Conservation (phyloP, 2,113 vertebrate species). For the Pandion haliaetus region DNA sequence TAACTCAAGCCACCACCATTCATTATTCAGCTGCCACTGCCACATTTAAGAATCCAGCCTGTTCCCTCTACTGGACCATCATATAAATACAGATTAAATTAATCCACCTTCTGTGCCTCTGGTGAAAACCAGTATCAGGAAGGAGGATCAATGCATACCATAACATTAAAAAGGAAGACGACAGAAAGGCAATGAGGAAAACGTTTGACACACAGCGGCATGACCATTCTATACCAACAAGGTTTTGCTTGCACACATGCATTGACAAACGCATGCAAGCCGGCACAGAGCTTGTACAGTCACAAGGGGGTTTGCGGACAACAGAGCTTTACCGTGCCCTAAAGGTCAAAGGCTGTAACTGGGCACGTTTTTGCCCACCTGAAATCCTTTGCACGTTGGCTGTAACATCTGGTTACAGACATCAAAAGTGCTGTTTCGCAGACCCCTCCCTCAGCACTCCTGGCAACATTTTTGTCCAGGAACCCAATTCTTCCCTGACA, state of each 20-base stretch:
- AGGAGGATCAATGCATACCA: background rate
- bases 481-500: background rate
- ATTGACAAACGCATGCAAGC: background rate
- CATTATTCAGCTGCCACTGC: background rate
- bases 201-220: background rate
- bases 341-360: background rate
- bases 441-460: background rate
- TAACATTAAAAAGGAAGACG: background rate
- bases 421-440: background rate
- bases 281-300: background rate
- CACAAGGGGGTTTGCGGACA: background rate
- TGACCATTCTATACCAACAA: background rate
- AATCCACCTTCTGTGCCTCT: background rate
- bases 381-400: background rate
- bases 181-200: background rate
- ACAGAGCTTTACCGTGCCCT: background rate
- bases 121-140: background rate
- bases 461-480: background rate
- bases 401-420: background rate
- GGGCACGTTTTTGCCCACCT: background rate
- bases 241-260: background rate
- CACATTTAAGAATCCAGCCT: background rate
- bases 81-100: background rate
- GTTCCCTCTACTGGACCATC: background rate
- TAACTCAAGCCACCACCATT: background rate